These are phyloP conservation scores for Trachelipus rathkii DNA, from an alignment of 1,140 invertebrate species.

Conservation along the genomic window DNA sequence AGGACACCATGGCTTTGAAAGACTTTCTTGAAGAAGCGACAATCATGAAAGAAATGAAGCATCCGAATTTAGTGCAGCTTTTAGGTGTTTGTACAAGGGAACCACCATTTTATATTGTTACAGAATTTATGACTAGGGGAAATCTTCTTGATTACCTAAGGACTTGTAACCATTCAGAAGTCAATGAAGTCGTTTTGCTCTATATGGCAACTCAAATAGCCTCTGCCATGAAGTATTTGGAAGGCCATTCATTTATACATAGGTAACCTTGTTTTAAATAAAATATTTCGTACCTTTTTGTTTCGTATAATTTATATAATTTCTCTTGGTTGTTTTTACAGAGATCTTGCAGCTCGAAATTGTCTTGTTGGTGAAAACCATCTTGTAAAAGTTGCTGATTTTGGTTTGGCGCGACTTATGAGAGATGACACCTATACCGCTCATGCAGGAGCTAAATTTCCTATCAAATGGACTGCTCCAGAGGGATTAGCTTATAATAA, in stretches of 20 bases:
- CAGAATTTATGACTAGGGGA: slow-evolving; percentile 98
- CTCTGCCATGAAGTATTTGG: slow-evolving; percentile 96
- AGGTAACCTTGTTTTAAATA: slow-evolving; percentile 56
- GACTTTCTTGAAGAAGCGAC: slow-evolving; percentile 98
- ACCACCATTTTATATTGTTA: slow-evolving; percentile 98
- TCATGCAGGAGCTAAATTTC: slow-evolving; percentile 96
- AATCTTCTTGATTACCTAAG: slow-evolving; percentile 94
- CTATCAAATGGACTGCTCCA: slow-evolving; percentile 99
- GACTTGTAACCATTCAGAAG: slow-evolving; percentile 78
- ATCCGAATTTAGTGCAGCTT: slow-evolving; percentile 96
- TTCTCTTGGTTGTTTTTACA: slow-evolving; percentile 46
- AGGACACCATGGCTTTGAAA: slow-evolving; percentile 98
- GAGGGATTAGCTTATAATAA: slow-evolving; percentile 98
- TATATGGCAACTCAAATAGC: slow-evolving; percentile 99
- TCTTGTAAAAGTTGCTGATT: slow-evolving; percentile 90
- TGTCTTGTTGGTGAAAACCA: slow-evolving; percentile 96
- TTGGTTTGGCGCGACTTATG: slow-evolving; percentile 95
- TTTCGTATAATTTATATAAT: too few relatives aligned
- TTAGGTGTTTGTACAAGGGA: slow-evolving; percentile 87
- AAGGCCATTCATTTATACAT: slow-evolving; percentile 94
- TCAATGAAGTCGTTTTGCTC: slow-evolving; percentile 92
- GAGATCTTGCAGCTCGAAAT: slow-evolving; percentile 96
- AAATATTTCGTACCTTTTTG: too few relatives aligned
- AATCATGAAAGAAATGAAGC: slow-evolving; percentile 99
- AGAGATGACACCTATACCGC: slow-evolving; percentile 96